Conservation (phyloP, 2,113 vertebrate genomes). For the Calidris pygmaea region DNA sequence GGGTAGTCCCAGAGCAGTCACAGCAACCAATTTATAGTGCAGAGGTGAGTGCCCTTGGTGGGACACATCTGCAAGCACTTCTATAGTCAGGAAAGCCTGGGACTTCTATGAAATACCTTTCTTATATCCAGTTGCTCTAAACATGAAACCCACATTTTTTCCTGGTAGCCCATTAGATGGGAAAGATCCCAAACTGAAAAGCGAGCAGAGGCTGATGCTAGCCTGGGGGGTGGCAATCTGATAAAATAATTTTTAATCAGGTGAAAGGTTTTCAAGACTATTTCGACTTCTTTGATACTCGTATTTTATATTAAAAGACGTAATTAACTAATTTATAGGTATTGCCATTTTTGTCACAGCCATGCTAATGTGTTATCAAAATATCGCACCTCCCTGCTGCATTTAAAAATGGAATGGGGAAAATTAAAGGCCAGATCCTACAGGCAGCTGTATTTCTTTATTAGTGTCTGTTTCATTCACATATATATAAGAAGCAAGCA, state of each 20-base stretch:
- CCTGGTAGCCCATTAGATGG: accelerated
- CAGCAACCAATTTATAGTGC: not conserved
- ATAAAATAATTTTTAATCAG: not conserved
- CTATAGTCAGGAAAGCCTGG: not conserved
- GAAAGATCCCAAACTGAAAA: not conserved
- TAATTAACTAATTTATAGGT: not conserved
- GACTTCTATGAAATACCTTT: not conserved
- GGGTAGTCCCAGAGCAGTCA: not conserved
- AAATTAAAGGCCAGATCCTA: not conserved
- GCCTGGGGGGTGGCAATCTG: not conserved
- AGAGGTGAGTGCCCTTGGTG: not conserved
- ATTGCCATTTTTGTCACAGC: not conserved
- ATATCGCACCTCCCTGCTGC: not conserved
- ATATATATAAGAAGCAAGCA: not conserved
- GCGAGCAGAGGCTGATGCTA: not conserved
- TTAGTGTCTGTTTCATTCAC: not conserved
- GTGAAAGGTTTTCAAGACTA: not conserved
- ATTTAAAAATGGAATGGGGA: not conserved
- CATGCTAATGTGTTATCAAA: not conserved
- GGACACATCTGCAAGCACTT: not conserved
- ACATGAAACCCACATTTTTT: not conserved
- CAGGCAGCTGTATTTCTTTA: not conserved
- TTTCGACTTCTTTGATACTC: not conserved
- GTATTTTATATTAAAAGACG: not conserved
- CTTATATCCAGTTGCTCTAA: not conserved